Evolutionary conservation across 2,113 vertebrate species (phyloP), one percentile per base, ranked within the genome.

Genomic region (Daubentonia madagascariensis): DNA sequence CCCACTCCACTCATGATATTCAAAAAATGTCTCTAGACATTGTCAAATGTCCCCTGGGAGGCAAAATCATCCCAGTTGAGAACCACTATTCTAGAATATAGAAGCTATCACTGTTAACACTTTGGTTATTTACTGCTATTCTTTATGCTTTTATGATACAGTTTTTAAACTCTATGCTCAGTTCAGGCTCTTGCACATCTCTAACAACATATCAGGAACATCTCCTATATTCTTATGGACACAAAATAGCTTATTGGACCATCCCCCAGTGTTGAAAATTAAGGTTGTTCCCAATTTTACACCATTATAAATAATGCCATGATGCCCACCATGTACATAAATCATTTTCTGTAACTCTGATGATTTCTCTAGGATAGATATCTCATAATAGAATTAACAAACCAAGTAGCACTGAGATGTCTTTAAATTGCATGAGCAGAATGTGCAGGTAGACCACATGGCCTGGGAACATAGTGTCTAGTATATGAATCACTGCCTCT

Each of bases 221-320:
- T 75, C 37, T 57, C 23, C 23, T 61, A 4, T 63, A 28, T 83
- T 86, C 61, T 67, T 43, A 79, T 23, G n/a, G 20, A 52, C 76
- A 81, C 20, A 63, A 48, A 52, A n/a, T 70, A 40, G 23, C 91
- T 91, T 76, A 65, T 25, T 67, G 59, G 85, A 23, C 72, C 52
- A 72, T 40, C 35, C 6, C 52, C 12, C 67, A 11, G 35, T 81
- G 52, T 57, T 97, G 35, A 35, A 75, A 95, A 91, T 83, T 70
- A 75, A 83, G 35, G 20, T 65, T 95, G 50, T 35, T 89, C 17
- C 76, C 76, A 89, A 78, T 93, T 91, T 93, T 48, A 92, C 57
- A 78, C n/a, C 43, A 50, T 81, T 94, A 92, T 54, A 68, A 89
- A 80, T 86, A 85, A 95, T 89, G 96, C 79, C 78, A 80, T 67